phyloP scores from a whole-genome alignment of 2,113 vertebrate genomes.

The Corynorhinus townsendii region DNA sequence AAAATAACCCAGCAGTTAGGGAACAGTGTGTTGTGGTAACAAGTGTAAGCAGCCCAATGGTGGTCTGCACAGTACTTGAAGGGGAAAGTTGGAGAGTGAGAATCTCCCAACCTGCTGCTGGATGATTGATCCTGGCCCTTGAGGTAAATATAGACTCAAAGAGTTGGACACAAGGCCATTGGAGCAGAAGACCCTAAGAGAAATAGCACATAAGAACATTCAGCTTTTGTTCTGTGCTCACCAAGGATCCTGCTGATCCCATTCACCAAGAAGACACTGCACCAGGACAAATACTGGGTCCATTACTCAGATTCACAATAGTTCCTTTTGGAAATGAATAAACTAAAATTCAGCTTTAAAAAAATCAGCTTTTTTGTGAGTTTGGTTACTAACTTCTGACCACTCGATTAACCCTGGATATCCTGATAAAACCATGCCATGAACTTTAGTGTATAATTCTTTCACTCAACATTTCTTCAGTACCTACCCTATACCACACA shows the following conservation, averaged over 20 bases:
- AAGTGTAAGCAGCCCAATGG: not conserved
- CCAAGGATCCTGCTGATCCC: not conserved
- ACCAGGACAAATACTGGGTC: not conserved
- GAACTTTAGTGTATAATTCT: not conserved
- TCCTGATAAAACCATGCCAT: not conserved
- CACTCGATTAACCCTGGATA: not conserved
- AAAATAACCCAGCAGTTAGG: not conserved
- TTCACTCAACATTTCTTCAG: not conserved
- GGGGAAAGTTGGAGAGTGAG: not conserved
- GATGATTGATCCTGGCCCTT: not conserved
- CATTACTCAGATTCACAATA: not conserved
- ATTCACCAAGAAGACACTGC: not conserved
- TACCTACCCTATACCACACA: not conserved
- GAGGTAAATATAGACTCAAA: not conserved
- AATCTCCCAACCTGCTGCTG: not conserved
- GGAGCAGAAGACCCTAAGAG: no score
- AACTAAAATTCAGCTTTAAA: not conserved
- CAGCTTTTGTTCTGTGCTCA: not conserved
- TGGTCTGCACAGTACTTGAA: not conserved
- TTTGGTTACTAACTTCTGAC: not conserved
- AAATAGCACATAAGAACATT: not conserved
- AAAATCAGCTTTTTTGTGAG: not conserved
- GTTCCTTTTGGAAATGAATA: not conserved
- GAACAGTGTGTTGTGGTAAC: conserved; percentile 17
- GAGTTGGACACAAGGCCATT: not conserved